A percentile compares a stretch with the other conserved stretches of the same genome.
Evolutionary conservation across 2,113 vertebrate species (phyloP).

Genomic region (Alexandromys fortis): DNA sequence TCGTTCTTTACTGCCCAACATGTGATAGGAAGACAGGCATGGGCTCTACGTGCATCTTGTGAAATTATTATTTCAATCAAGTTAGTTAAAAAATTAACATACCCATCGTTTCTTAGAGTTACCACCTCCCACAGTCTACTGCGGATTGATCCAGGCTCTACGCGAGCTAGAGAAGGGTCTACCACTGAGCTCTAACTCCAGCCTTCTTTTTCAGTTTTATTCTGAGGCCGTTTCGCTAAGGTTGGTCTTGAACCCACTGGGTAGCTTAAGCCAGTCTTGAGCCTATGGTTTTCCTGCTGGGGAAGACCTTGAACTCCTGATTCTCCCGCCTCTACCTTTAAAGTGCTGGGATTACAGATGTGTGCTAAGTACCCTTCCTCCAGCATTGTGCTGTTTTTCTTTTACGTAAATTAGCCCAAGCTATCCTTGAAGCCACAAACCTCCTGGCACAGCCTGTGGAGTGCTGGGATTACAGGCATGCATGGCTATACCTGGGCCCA

Average conservation of each 20-base stretch:
- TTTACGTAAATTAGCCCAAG: not conserved
- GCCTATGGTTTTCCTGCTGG: not conserved
- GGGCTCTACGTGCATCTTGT: not conserved
- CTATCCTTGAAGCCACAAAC: not conserved
- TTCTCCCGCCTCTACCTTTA: not conserved
- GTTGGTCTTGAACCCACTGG: not conserved
- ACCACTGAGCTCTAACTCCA: not conserved
- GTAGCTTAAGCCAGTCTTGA: not conserved
- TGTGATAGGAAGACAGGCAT: not conserved
- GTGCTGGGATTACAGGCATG: too few species aligned
- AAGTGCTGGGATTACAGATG: not conserved
- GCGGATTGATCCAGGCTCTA: not conserved
- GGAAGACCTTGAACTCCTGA: not conserved
- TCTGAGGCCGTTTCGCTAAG: not conserved
- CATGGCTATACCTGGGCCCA: not conserved
- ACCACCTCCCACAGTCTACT: not conserved
- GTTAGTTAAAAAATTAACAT: not conserved
- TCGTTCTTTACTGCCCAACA: not conserved
- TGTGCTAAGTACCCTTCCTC: not conserved
- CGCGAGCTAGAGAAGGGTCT: too few species aligned
- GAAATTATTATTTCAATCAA: not conserved
- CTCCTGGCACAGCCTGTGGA: not conserved
- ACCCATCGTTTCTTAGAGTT: not conserved
- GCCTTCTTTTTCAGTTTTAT: not conserved
- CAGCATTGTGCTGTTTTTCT: not conserved